These are phyloP conservation scores for Panorpa germanica DNA, from an alignment of 2,888 invertebrate genomes.

Conservation along the genomic window DNA sequence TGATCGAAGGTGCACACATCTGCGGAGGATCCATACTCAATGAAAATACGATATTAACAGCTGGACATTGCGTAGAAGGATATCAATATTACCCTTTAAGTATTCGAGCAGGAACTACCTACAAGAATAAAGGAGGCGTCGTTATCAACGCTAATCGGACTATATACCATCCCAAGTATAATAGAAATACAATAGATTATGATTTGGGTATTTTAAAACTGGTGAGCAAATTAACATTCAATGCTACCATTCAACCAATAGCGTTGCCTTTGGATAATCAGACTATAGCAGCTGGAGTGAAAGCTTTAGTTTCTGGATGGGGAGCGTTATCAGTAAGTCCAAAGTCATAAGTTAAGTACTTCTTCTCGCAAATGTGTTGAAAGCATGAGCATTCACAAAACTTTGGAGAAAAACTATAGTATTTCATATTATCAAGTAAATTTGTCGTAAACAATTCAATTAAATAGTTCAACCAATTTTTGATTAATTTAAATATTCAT, in stretches of 20 bases:
- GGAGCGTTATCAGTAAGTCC: too few species aligned
- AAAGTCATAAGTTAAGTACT: too few species aligned
- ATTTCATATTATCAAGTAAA: too few species aligned
- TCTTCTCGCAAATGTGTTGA: too few species aligned
- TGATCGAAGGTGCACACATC: conserved; percentile 22
- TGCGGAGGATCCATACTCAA: conserved; percentile 30
- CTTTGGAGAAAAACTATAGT: too few species aligned
- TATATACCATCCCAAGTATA: conserved; percentile 24
- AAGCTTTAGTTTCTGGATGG: too few species aligned
- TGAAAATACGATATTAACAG: conserved; percentile 26
- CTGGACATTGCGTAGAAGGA: conserved; percentile 31
- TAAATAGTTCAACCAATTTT: too few species aligned
- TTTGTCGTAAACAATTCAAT: too few species aligned
- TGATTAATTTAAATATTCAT: too few species aligned
- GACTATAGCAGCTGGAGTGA: too few species aligned
- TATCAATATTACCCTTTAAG: conserved; percentile 14
- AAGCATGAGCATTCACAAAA: too few species aligned
- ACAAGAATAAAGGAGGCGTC: conserved; percentile 23
- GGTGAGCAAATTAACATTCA: conserved; percentile 21
- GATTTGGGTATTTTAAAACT: conserved; percentile 31
- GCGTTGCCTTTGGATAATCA: conserved; percentile 18
- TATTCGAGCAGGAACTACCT: conserved; percentile 28
- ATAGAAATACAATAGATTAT: conserved; percentile 24
- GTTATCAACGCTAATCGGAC: conserved; percentile 24
- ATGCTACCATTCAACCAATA: conserved; percentile 20